Conservation (phyloP, 1,140 invertebrate genomes). For the Megalopta genalis region DNA sequence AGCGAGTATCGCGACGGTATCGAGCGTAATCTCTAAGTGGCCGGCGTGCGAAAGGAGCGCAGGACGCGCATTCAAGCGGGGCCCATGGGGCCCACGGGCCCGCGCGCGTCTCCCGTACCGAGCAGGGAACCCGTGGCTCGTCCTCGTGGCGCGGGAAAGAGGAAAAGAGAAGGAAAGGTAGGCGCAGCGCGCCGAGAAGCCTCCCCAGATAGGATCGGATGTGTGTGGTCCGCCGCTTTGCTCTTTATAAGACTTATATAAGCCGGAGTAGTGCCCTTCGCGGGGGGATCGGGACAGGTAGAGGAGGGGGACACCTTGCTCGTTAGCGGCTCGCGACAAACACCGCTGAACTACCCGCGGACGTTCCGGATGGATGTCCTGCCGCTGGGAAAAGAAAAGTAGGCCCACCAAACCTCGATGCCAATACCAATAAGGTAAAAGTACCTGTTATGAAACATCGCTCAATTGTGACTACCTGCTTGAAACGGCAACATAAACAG, state of each 20-base stretch:
- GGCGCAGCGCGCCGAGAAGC: slow-evolving; percentile 58
- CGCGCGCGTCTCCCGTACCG: slow-evolving; percentile 33
- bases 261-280: slow-evolving; percentile 68
- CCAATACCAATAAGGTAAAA: no score
- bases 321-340: slow-evolving; percentile 80
- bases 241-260: slow-evolving; percentile 80
- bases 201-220: slow-evolving; percentile 78
- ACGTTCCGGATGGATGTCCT: neutral
- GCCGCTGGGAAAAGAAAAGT: neutral
- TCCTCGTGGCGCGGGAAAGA: slow-evolving; percentile 25
- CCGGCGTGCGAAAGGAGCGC: slow-evolving; percentile 49
- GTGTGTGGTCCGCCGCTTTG: slow-evolving; percentile 79
- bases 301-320: slow-evolving; percentile 64
- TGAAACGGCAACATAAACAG: no score
- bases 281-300: slow-evolving; percentile 36
- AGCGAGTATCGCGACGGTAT: slow-evolving; percentile 29
- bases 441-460: no score
- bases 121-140: slow-evolving; percentile 27
- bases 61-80: slow-evolving; percentile 24
- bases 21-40: slow-evolving; percentile 56
- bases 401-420: neutral
- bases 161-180: slow-evolving; percentile 55
- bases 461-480: no score
- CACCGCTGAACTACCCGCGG: slow-evolving; percentile 64
- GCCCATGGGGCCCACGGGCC: neutral